Evolutionary conservation across 2,113 vertebrate genomes (phyloP).

Genomic region (Parus major): DNA sequence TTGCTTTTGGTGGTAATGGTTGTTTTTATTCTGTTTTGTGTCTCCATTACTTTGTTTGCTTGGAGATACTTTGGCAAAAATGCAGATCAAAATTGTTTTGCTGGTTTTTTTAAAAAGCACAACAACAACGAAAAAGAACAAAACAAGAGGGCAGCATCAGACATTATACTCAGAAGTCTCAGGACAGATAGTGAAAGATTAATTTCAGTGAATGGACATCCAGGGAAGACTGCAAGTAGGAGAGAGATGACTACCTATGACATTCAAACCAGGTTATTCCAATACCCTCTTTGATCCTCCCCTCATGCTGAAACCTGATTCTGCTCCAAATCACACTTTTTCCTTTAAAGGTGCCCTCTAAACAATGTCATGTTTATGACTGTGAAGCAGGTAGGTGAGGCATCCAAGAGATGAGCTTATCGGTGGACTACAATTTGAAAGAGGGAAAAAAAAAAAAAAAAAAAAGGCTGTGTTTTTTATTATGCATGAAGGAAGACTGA

Average conservation of each 20-base stretch:
- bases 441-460: not conserved
- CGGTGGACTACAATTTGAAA: not conserved
- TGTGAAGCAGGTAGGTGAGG: not conserved
- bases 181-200: not conserved
- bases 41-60: not conserved
- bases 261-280: not conserved
- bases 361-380: not conserved
- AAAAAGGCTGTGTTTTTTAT: not conserved
- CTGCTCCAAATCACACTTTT: not conserved
- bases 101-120: not conserved
- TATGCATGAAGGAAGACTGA: not conserved
- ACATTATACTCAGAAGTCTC: not conserved
- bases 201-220: not conserved
- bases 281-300: not conserved
- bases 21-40: not conserved
- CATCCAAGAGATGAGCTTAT: not conserved
- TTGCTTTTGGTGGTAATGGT: not conserved
- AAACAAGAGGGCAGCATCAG: not conserved
- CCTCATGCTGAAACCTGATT: not conserved
- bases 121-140: not conserved
- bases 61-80: not conserved
- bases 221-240: not conserved
- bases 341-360: not conserved
- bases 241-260: not conserved
- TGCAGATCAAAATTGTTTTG: not conserved